Evolutionary conservation across 2,888 invertebrate species (phyloP), one percentile per base, ranked within the genome.

Genomic region (Lepidocyrtinus sp.): DNA sequence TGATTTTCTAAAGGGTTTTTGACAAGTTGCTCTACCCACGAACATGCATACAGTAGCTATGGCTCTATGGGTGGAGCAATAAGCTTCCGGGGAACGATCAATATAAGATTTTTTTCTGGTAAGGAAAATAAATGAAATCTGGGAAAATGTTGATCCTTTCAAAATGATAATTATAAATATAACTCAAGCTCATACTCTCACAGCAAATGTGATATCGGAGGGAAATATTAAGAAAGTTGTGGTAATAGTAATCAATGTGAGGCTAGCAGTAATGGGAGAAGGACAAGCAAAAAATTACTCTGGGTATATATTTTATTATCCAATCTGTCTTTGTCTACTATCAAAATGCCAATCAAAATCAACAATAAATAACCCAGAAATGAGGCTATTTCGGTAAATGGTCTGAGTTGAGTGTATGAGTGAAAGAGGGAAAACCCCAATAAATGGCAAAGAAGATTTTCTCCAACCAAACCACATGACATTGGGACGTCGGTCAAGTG

Each of bases 321-420:
- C 77, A 71, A 70, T 77, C 71, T 77, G 77, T 77, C 77, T 71
- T 71, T 77, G 77, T 77, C 77, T 24, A 67, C 77, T 59, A 71
- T 77, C 77, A 71, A 77, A 77, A 77, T 77, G 77, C 77, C 77
- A 77, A 71, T 77, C 77, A 77, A 77, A 77, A 71, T 71, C 71
- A 71, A 71, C 76, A 76, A 77, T 77, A 77, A 77, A 77, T 77
- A 71, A 71, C 50, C n/a, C 71, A 70, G 77, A 70, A 69, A 76
- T 76, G 76, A 76, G 74, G 74, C 69, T 70, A 76, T 76, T 74
- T 75, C 68, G 67, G 62, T 68, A 75, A 75, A 75, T 75, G 67
- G 75, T 5, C 36, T 7, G 50, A 50, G 15, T 50, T n/a, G 2
- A 50, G 2, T 7, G 17, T 59, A 75, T 67, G 74, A 67, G 59